Base-by-base conservation (phyloP, 2,797 vertebrate species). In the Otolemur crassicaudatus region DNA sequence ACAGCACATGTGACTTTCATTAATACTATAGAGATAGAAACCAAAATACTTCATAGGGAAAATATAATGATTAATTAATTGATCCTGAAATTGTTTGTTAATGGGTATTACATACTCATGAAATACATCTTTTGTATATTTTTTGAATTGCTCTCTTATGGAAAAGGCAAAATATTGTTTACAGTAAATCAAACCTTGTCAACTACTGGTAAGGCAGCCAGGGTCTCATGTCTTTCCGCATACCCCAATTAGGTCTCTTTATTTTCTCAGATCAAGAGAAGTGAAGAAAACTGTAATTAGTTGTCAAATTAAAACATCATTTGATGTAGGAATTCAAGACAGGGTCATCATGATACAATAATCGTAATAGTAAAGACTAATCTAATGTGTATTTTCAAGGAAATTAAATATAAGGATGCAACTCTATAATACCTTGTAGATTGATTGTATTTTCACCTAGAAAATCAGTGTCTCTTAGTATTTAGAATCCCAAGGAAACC, bases 31-130 rank as follows among this genome's bases (percentile, higher is more conserved):
- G 60, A 89, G 69, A 77, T 88, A 81, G 22, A 87, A 92, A 12
- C 75, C 94, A 93, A 94, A 95, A 76, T 87, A 84, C 65, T 91
- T 91, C 90, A 90, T 34, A 91, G 65, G 13, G 20, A 95, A 95
- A 87, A 19, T 61, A 72, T 94, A 79, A 92, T 87, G 86, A 93
- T 82, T 96, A 95, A 97, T 95, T 95, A 94, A 86, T 92, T 91
- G 60, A 88, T 76, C 34, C 46, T 93, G 93, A 85, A 82, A 83
- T 82, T 92, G 16, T 94, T 97, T 96, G 89, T 81, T 90, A 75
- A 34, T 63, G 34, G 87, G 6, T 75, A 61, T 85, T 89, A 81
- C 31, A 60, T 60, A 77, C 34, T 84, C 83, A 81, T 11, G 37
- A 92, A 95, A 67, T 43, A 69, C 5, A 95, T 84, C n/a, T 91